phyloP scores from a whole-genome alignment of 1,140 invertebrate genomes.

The Drosophila carrolli region DNA sequence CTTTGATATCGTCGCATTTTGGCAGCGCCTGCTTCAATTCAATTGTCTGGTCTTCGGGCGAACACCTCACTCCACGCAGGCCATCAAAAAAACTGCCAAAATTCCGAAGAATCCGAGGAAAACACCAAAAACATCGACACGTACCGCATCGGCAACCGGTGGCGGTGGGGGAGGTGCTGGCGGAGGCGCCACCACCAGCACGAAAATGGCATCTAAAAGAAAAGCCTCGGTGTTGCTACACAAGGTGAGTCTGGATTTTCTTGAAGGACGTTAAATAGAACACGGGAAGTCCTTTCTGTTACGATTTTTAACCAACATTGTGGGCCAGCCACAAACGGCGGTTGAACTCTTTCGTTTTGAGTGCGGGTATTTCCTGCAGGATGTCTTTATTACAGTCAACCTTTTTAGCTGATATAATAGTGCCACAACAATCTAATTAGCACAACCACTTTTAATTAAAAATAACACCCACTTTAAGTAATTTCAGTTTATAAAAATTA shows the following conservation, averaged over 20 bases:
- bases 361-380: neutral
- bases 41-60: slow-evolving; percentile 66
- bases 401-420: neutral
- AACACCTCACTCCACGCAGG: slow-evolving; percentile 60
- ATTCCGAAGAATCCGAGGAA: slow-evolving; percentile 85
- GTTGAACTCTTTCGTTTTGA: slow-evolving; percentile 45
- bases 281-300: neutral
- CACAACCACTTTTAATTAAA: neutral
- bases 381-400: accelerated
- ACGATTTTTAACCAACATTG: neutral
- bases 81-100: slow-evolving; percentile 79
- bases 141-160: slow-evolving; percentile 84
- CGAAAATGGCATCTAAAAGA: slow-evolving; percentile 85
- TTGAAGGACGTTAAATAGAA: neutral
- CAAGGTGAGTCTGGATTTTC: slow-evolving; percentile 72
- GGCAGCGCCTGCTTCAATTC: slow-evolving; percentile 69
- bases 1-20: slow-evolving; percentile 74
- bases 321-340: too few species aligned
- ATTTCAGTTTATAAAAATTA: too few species aligned
- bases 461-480: too few species aligned
- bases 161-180: slow-evolving; percentile 83
- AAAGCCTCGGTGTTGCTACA: slow-evolving; percentile 84
- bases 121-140: slow-evolving; percentile 84
- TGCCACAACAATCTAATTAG: neutral
- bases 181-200: slow-evolving; percentile 82